Conservation (phyloP, 2,888 invertebrate genomes). For the Oasisia sp. region DNA sequence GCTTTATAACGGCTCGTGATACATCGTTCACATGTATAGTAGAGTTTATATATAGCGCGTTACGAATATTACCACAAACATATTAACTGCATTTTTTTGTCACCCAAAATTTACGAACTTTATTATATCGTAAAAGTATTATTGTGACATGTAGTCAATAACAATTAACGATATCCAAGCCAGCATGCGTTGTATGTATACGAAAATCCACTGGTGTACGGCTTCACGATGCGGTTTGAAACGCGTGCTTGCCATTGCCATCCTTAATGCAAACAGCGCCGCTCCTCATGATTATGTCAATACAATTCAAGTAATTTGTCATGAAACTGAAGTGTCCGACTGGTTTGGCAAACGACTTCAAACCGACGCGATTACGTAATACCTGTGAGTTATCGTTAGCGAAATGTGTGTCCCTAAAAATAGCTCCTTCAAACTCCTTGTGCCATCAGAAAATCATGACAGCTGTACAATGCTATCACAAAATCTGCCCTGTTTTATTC, state of each 20-base stretch:
- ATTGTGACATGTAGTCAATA: neutral
- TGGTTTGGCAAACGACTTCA: neutral
- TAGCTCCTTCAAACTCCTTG: no score
- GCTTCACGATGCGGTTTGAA: neutral
- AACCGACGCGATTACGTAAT: neutral
- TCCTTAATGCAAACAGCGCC: neutral
- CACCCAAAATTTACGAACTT: neutral
- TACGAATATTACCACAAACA: no score
- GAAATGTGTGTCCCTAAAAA: no score
- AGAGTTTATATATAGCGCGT: no score
- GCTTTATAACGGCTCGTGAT: neutral
- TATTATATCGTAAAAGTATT: neutral
- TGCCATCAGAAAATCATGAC: no score
- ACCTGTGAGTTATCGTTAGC: neutral
- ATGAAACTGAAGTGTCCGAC: neutral
- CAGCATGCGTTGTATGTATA: neutral
- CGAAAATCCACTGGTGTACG: neutral
- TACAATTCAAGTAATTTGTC: neutral
- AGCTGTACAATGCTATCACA: neutral
- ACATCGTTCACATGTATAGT: no score
- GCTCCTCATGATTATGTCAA: neutral
- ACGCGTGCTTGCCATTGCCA: neutral
- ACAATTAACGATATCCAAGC: no score
- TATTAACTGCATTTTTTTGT: no score
- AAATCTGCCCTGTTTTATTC: neutral